Base-by-base conservation (phyloP, 2,113 vertebrate genomes). In the Falcunculus frontatus region DNA sequence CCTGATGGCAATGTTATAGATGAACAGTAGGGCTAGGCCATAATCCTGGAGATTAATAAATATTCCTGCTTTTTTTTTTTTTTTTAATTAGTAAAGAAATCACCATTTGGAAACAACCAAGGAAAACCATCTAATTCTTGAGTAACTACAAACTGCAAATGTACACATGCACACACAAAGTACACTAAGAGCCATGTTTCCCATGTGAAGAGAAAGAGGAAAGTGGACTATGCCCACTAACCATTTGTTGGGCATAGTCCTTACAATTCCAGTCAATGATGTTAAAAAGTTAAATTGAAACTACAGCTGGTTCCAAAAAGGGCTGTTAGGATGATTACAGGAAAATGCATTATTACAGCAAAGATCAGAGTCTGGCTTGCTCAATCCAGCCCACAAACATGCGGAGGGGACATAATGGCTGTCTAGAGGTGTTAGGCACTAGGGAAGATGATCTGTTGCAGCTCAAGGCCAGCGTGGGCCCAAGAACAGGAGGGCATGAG, bases 231-330 rank as follows among this genome's bases (percentile, higher is more conserved):
- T 53, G 33, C 60, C 80, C 83, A 55, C 23, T 68, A 42, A 74
- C 64, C 39, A 42, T 70, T 80, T 47, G 39, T 57, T 1, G 0
- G 67, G 68, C 30, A 80, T 20, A 80, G 33, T 75, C 64, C 52
- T 52, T 75, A 47, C 26, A 62, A 60, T 70, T 84, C 47, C 64
- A 84, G 91, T n/a, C 73, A 93, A 74, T 9, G 8, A 55, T 89
- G 73, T 89, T 96, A 92, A 95, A 69, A 92, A n/a, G 80, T 92
- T 93, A 77, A 95, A 92, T 29, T 64, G 78, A 90, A 92, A 70
- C 79, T 65, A 59, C 13, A 84, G 47, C 47, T 72, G 73, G 52
- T 52, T 84, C 76, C 68, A 70, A 50, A 81, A 72, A 78, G 26
- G 44, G 57, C 60, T 95, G 89, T 95, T 97, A 96, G 83, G 89